phyloP scores from a whole-genome alignment of 2,113 vertebrate genomes.

The Leptodactylus fuscus region DNA sequence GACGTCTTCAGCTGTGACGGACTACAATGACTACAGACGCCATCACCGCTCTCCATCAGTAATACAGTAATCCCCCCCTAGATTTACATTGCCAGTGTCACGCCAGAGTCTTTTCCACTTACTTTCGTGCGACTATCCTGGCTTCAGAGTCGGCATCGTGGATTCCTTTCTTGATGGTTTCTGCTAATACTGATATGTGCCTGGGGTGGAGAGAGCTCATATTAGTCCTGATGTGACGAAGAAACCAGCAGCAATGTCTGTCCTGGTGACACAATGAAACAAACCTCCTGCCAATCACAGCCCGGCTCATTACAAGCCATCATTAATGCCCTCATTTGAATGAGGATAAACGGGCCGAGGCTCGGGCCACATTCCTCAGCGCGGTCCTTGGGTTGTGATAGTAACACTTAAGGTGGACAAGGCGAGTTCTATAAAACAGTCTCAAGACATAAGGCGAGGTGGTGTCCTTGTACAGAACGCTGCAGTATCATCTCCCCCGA shows the following conservation, averaged over 20 bases:
- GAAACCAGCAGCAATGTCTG: neutral
- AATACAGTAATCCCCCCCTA: too few species aligned
- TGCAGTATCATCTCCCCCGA: too few species aligned
- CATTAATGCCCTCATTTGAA: conserved; percentile 53
- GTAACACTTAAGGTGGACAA: conserved; percentile 63
- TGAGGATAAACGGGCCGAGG: conserved; percentile 62
- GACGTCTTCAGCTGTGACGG: too few species aligned
- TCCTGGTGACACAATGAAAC: neutral
- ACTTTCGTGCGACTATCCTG: conserved; percentile 96
- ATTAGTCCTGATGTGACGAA: neutral
- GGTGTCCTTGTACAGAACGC: neutral
- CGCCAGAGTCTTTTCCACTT: conserved; percentile 69
- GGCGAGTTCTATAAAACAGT: neutral
- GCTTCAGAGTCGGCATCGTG: conserved; percentile 97
- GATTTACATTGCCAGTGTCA: neutral
- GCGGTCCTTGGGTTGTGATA: conserved; percentile 65
- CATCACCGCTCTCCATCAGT: too few species aligned
- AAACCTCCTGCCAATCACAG: conserved; percentile 27
- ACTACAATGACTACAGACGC: neutral
- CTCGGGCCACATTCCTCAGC: conserved; percentile 66
- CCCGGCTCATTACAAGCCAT: neutral
- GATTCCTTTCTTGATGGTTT: conserved; percentile 98
- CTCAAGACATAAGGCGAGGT: neutral
- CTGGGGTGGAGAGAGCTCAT: conserved; percentile 76
- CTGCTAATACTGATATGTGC: conserved; percentile 92